Evolutionary conservation across 2,888 invertebrate genomes (phyloP), one percentile per base, ranked within the genome.

Genomic region (Galerucella calmariensis): DNA sequence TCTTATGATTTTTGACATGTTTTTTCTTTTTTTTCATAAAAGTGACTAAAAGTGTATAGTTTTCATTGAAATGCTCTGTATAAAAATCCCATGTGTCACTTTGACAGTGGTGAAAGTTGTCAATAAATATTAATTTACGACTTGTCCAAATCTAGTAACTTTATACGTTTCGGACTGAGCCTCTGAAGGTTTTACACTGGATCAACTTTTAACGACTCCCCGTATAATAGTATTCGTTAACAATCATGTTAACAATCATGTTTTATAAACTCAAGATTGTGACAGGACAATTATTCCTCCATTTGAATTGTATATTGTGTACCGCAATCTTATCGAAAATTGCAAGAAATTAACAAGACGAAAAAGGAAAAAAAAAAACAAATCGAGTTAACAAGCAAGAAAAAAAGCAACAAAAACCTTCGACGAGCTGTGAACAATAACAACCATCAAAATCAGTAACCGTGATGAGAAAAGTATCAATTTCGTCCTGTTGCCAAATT

Each of bases 401-500:
- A 56, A 56, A 51, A 16, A 56, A 56, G 53, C 53, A 53, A 53
- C 53, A 53, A 53, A 27, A 53, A 53, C 53, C 16, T 20, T 20
- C 63, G 41, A 11, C 63, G 63, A 63, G 63, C 63, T 65, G 63
- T 46, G 63, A 65, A 65, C 63, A 63, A 63, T 41, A 61, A 61
- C 61, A 63, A 63, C 63, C 41, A 63, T 44, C 44, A 65, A 65
- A 65, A 46, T 65, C 63, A 46, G 63, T 65, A 65, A 46, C 41
- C 63, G 63, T 65, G 46, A 65, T 20, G 63, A 65, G 63, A 46
- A 65, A 46, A 65, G 63, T 65, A 65, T 65, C 46, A 65, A 65
- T 65, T 65, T 65, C 63, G 63, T 65, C 63, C 46, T 44, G 63
- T 46, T 65, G 61, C 59, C 24, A 67, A 72, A 67, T 59, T 68